Evolutionary conservation across 64 coral and sea anemone genomes (phyloP).

Genomic region (Anthopleura sola): DNA sequence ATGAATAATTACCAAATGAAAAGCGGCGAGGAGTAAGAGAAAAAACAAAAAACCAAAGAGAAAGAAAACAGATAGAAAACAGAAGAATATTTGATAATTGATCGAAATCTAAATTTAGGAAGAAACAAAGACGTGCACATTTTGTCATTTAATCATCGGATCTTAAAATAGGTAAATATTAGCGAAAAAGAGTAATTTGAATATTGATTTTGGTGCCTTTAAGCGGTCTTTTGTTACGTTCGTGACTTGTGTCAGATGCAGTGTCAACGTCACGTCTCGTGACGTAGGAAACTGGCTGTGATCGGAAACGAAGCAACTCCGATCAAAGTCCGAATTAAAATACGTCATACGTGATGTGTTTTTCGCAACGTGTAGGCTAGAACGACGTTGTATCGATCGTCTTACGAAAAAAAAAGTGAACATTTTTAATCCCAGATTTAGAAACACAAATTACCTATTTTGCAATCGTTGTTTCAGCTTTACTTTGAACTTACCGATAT

Average conservation of each 20-base stretch:
- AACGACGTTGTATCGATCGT: neutral
- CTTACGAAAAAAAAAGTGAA: neutral
- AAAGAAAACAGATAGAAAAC: neutral
- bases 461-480: neutral
- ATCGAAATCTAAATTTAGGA: neutral
- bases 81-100: neutral
- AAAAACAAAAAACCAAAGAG: neutral
- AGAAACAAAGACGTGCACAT: too few relatives aligned
- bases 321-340: slow-evolving; percentile 2
- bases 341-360: neutral
- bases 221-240: neutral
- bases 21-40: neutral
- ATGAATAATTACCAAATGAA: neutral
- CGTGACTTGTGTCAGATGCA: neutral
- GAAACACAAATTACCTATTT: neutral
- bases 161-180: neutral
- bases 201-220: neutral
- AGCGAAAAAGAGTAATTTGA: neutral
- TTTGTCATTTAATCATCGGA: neutral
- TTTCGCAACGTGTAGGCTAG: neutral
- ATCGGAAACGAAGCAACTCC: neutral
- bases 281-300: neutral
- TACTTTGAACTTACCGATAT: slow-evolving; percentile 69
- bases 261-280: neutral
- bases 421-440: neutral